Percentiles rank a stretch among this genome's conserved stretches.
Evolutionary conservation across 2,113 vertebrate species (phyloP).

Genomic region (Ageneiosus marmoratus): DNA sequence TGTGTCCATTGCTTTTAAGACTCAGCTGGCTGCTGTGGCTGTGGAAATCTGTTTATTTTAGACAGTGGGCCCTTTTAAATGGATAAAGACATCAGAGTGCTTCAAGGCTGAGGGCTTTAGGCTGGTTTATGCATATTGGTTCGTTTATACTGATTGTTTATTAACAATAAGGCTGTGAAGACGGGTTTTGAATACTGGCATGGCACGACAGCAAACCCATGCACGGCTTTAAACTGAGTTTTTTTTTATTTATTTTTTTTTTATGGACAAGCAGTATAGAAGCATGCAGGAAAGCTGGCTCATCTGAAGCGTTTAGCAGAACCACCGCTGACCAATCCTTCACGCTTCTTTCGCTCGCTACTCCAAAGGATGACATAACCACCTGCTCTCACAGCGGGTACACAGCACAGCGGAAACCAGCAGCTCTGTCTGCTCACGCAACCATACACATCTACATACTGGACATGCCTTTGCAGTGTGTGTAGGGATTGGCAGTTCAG

Average conservation of each 20-base stretch:
- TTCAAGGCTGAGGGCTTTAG: background rate
- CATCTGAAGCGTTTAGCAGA: background rate
- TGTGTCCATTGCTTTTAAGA: slow-evolving; percentile 17
- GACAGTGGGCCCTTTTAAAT: background rate
- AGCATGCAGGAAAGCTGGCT: background rate
- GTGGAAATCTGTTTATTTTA: background rate
- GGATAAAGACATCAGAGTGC: background rate
- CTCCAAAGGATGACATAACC: slow-evolving; percentile 62
- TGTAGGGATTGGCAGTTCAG: background rate
- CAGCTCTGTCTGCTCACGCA: background rate
- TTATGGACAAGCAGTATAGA: background rate
- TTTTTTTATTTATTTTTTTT: too few species aligned
- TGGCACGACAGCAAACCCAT: background rate
- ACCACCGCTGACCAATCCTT: slow-evolving; percentile 22
- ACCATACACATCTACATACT: background rate
- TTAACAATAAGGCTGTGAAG: background rate
- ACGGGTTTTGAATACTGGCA: background rate
- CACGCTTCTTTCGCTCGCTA: slow-evolving; percentile 48
- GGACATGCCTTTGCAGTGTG: background rate
- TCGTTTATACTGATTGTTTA: background rate
- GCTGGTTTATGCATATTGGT: background rate
- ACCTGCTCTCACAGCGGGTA: slow-evolving; percentile 44
- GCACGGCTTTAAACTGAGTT: background rate
- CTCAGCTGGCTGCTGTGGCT: background rate
- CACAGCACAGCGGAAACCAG: background rate